Evolutionary conservation across 2,888 invertebrate species (phyloP), one percentile per base, ranked within the genome.

Genomic region (Lysandra bellargus): DNA sequence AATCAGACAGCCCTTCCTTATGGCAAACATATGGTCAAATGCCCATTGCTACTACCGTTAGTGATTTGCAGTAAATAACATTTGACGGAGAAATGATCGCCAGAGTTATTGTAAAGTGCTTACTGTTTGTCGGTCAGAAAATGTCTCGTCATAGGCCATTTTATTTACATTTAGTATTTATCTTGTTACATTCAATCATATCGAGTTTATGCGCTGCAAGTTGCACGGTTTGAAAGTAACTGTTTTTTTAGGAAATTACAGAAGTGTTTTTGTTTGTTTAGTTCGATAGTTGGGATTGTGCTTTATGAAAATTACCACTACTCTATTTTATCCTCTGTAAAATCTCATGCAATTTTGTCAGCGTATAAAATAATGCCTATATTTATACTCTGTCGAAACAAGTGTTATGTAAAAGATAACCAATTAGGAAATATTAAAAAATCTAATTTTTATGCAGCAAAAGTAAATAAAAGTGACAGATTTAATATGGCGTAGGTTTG

Each of bases 381-480:
- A 17, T 57, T 57, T 57, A 49, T 49, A 49, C 9, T 49, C 49
- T 49, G 9, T 1, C 49, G 49, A 33, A 6, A 49, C 9, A 7
- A 76, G 12, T 9, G 30, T 53, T 53, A 23, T 49, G 76, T 23
- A 75, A 53, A 30, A 44, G 75, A 12, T 76, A 30, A 76, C 53
- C 53, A 60, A 77, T 77, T 77, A 37, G 61, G 9, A n/a, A 57
- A 74, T 64, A 61, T 44, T 60, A 78, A 60, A 44, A 44, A 69
- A 78, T 17, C 69, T n/a, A 69, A 44, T 40, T 53, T 14, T 12
- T 64, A 44, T 78, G 30, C 37, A 33, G 53, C 78, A 72, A 30
- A 44, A 78, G 60, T 30, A 78, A 78, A 69, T 78, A 64, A 69
- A 49, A 12, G 49, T 40, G 64, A 78, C 78, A 78, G 44, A 78